Conservation (phyloP, 2,113 vertebrate species). For the Australoheros scitulus region DNA sequence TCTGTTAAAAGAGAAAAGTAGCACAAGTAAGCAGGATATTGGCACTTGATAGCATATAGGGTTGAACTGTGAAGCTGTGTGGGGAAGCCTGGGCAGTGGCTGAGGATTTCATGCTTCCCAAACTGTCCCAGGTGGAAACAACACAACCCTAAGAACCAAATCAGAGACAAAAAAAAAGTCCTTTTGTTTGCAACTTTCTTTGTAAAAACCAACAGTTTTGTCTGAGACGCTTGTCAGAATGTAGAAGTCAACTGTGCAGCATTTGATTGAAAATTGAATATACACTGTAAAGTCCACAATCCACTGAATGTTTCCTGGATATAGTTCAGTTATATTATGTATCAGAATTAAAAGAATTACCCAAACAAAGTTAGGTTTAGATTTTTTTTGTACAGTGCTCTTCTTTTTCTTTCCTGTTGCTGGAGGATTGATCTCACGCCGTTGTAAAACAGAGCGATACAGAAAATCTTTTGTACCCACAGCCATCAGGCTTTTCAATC, state of each 20-base stretch:
- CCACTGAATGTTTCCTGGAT: not conserved
- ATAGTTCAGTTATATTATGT: not conserved
- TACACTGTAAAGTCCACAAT: too few relatives aligned
- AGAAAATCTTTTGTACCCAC: too few relatives aligned
- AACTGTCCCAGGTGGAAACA: not conserved
- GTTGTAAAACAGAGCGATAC: not conserved
- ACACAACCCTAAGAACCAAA: not conserved
- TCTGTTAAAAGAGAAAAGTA: conserved; percentile 18
- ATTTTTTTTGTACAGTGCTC: not conserved
- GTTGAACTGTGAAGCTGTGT: not conserved
- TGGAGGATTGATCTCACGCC: too few relatives aligned
- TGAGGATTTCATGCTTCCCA: not conserved
- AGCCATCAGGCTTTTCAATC: too few relatives aligned
- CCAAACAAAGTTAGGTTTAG: not conserved
- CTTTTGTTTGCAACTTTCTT: not conserved
- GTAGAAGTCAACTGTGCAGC: not conserved
- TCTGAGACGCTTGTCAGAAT: not conserved
- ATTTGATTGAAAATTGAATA: not conserved
- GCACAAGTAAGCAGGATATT: not conserved
- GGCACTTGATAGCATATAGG: not conserved
- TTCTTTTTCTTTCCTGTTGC: not conserved
- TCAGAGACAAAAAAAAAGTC: not conserved
- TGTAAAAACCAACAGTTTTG: not conserved
- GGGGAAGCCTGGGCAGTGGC: too few relatives aligned
- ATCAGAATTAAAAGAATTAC: not conserved